Evolutionary conservation across 1,140 invertebrate genomes (phyloP).

Genomic region (Drosophila micromelanica): DNA sequence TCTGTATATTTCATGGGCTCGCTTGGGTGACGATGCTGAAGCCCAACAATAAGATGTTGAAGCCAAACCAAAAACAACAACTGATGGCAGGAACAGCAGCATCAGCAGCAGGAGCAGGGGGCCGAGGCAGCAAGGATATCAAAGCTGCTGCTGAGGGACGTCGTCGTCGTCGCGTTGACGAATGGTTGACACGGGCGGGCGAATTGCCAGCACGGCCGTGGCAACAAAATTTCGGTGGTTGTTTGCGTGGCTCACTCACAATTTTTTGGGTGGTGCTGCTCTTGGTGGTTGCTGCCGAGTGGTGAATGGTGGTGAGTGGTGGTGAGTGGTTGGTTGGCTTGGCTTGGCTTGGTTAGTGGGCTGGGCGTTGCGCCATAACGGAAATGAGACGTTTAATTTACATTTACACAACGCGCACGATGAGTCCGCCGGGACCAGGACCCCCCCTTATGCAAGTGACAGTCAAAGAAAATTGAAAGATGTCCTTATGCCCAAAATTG

Average conservation of each 20-base stretch:
- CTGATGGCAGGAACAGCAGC: conserved; percentile 30
- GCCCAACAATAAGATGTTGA: conserved; percentile 56
- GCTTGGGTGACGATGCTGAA: conserved; percentile 36
- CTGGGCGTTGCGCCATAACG: conserved; percentile 58
- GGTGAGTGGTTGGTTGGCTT: not conserved
- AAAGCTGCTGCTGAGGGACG: conserved; percentile 44
- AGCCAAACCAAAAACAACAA: conserved; percentile 30
- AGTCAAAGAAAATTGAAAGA: conserved; percentile 55
- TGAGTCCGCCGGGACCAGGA: conserved; percentile 24
- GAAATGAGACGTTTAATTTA: conserved; percentile 82
- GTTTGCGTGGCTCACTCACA: conserved; percentile 28
- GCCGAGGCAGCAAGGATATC: conserved; percentile 25
- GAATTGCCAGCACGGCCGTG: conserved; percentile 13
- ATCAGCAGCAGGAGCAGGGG: not conserved
- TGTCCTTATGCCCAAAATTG: conserved; percentile 10
- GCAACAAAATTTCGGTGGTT: conserved; percentile 50
- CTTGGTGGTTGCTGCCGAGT: conserved; percentile 43
- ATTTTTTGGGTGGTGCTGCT: conserved; percentile 14
- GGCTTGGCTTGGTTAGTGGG: conserved; percentile 10
- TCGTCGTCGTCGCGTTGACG: conserved; percentile 43
- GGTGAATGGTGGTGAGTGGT: not conserved
- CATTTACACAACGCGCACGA: conserved; percentile 70
- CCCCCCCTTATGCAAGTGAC: conserved; percentile 70
- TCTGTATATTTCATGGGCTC: conserved; percentile 7
- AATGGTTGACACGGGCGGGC: conserved; percentile 71